Conservation (phyloP, 2,888 invertebrate genomes). For the Limulus polyphemus region DNA sequence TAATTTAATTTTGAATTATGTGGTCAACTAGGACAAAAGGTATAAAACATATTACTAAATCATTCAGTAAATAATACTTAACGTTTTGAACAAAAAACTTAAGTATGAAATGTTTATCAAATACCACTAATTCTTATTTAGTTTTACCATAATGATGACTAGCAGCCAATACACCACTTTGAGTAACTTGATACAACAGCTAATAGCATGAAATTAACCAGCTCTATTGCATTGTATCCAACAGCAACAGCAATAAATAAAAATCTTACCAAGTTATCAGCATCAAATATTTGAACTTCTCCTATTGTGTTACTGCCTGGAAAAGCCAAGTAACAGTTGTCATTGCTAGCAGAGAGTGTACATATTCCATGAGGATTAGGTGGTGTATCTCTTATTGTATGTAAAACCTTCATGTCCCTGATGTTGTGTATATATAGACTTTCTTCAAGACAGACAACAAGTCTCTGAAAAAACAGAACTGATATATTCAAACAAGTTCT, state of each 20-base stretch:
- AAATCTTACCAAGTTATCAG: constrained; percentile 61
- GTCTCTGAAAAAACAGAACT: constrained; percentile 48
- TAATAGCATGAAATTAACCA: no score
- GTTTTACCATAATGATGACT: no score
- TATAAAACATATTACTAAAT: no score
- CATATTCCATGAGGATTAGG: constrained; percentile 85
- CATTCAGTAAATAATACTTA: background rate
- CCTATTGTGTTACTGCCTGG: constrained; percentile 87
- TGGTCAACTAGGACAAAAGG: no score
- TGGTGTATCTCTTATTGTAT: constrained; percentile 96
- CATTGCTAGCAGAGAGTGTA: constrained; percentile 74
- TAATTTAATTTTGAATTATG: no score
- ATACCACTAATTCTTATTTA: background rate
- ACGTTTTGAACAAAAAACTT: background rate
- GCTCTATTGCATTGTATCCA: background rate
- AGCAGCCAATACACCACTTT: no score
- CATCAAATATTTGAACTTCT: constrained; percentile 91
- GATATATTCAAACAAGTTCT: background rate
- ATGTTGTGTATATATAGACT: constrained; percentile 97
- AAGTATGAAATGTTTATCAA: background rate
- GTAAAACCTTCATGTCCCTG: constrained; percentile 92
- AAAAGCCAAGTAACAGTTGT: constrained; percentile 89
- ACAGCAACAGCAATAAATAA: background rate
- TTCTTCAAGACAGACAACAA: constrained; percentile 95
- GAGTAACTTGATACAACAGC: no score